phyloP scores from a whole-genome alignment of 1,140 invertebrate species.

The Drosophila nigromelanica region DNA sequence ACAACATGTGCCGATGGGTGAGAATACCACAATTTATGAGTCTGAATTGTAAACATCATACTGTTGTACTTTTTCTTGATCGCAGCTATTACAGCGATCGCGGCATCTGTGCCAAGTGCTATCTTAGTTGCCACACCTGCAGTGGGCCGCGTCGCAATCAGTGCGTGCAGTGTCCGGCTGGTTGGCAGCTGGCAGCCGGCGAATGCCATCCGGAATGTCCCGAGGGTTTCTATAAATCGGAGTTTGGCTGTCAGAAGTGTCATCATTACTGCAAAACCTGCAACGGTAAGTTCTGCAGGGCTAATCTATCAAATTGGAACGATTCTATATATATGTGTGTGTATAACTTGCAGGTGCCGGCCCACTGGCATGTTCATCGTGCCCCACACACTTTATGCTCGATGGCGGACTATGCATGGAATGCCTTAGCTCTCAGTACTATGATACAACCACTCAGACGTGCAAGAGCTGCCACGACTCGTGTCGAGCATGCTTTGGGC shows the following conservation, averaged over 20 bases:
- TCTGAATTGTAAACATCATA: too few relatives aligned
- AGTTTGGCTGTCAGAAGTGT: slow-evolving; percentile 92
- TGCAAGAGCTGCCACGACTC: slow-evolving; percentile 88
- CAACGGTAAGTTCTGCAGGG: slow-evolving; percentile 85
- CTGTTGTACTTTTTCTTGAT: background rate
- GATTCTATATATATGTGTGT: background rate
- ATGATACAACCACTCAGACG: slow-evolving; percentile 87
- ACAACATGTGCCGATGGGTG: slow-evolving; percentile 89
- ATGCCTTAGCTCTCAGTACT: slow-evolving; percentile 89
- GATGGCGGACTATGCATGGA: slow-evolving; percentile 90
- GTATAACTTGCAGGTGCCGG: slow-evolving; percentile 85
- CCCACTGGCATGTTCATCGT: slow-evolving; percentile 89
- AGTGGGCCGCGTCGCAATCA: slow-evolving; percentile 91
- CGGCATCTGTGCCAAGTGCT: slow-evolving; percentile 91
- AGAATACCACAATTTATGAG: slow-evolving; percentile 15
- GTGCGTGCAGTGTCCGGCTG: slow-evolving; percentile 91
- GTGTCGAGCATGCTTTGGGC: slow-evolving; percentile 89
- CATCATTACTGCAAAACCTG: slow-evolving; percentile 93
- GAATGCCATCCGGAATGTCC: slow-evolving; percentile 93
- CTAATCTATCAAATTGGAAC: background rate
- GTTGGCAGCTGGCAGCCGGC: slow-evolving; percentile 91
- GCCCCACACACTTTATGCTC: slow-evolving; percentile 89
- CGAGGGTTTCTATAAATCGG: slow-evolving; percentile 91
- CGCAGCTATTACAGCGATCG: slow-evolving; percentile 92
- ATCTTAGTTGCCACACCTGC: slow-evolving; percentile 93